Conservation (phyloP, 1,140 invertebrate genomes). For the Drosophila takahashii region DNA sequence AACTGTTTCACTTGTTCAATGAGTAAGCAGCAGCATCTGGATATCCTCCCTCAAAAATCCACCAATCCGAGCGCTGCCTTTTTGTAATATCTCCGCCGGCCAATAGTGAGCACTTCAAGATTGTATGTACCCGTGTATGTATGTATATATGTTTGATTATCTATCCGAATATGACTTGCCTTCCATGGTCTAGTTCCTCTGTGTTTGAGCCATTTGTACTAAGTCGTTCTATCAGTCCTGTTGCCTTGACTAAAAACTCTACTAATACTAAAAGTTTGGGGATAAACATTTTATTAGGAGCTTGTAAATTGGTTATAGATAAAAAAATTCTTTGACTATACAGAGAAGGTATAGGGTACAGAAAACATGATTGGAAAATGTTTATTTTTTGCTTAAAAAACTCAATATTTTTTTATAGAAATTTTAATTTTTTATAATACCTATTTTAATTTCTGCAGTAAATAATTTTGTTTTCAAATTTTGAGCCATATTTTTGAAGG, state of each 20-base stretch:
- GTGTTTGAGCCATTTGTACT: neutral
- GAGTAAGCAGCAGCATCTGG: constrained; percentile 3
- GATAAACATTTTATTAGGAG: too few relatives aligned
- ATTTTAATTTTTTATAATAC: too few relatives aligned
- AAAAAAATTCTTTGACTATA: too few relatives aligned
- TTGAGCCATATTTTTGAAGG: too few relatives aligned
- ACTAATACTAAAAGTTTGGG: too few relatives aligned
- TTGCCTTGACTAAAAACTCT: neutral
- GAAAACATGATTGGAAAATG: too few relatives aligned
- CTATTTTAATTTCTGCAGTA: too few relatives aligned
- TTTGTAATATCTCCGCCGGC: constrained; percentile 8
- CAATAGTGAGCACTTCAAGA: constrained; percentile 12
- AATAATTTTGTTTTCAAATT: too few relatives aligned
- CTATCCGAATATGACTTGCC: constrained; percentile 1
- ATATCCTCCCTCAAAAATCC: constrained; percentile 25
- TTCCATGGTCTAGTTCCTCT: constrained; percentile 4
- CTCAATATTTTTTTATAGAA: too few relatives aligned
- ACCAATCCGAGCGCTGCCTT: constrained; percentile 20
- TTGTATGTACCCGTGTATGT: neutral
- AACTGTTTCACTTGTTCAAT: constrained; percentile 3
- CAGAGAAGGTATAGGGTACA: too few relatives aligned
- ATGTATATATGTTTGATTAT: neutral
- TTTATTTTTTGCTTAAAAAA: too few relatives aligned
- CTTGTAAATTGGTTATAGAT: too few relatives aligned
- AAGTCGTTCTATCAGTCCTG: constrained; percentile 2